phyloP scores from a whole-genome alignment of 2,113 vertebrate species.

The Capra hircus region DNA sequence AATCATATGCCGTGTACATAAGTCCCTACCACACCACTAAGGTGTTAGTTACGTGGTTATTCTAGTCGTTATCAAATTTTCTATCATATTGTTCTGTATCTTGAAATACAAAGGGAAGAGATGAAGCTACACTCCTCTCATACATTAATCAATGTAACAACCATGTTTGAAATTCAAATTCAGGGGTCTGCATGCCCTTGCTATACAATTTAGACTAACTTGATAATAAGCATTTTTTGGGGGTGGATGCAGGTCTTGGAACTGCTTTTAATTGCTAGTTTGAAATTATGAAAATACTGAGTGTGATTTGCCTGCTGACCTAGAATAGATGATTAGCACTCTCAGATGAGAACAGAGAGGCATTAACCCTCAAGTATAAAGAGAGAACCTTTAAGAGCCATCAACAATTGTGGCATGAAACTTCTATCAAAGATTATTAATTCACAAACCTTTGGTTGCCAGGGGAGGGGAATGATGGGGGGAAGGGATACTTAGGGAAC shows the following conservation, averaged over 20 bases:
- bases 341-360: neutral
- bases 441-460: neutral
- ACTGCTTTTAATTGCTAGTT: neutral
- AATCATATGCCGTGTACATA: neutral
- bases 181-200: neutral
- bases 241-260: neutral
- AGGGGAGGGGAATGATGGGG: neutral
- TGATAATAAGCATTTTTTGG: neutral
- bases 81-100: neutral
- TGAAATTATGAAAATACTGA: neutral
- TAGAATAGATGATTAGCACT: neutral
- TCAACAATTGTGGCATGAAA: neutral
- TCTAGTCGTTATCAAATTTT: neutral
- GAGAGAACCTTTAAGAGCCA: neutral
- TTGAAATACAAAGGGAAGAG: neutral
- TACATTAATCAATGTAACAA: neutral
- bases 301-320: neutral
- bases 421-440: neutral
- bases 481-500: neutral
- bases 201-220: neutral
- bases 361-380: neutral
- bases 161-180: neutral
- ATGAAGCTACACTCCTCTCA: neutral
- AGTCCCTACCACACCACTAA: neutral
- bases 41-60: neutral